A percentile compares a stretch with the other conserved stretches of the same genome.
Evolutionary conservation across 2,888 invertebrate species (phyloP).

Genomic region (Cerceris ruficornis): DNA sequence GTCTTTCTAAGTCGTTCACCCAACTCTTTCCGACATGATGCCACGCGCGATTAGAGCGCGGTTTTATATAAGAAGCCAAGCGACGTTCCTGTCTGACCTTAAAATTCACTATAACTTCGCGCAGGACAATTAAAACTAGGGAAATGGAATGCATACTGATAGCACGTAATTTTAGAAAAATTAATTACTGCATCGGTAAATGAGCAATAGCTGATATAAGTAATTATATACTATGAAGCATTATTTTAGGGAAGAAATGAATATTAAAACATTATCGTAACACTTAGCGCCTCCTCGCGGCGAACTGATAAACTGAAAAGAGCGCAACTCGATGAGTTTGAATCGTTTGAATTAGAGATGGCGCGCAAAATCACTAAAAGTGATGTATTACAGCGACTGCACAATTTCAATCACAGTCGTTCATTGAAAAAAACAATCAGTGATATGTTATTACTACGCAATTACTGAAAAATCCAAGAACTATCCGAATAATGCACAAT

Average conservation of each 20-base stretch:
- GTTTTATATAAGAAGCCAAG: not conserved
- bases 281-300: not conserved
- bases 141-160: not conserved
- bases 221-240: no score
- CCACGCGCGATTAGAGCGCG: conserved; percentile 7
- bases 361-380: no score
- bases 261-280: not conserved
- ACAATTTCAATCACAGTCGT: no score
- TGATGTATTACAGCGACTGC: no score
- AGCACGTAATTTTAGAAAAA: not conserved
- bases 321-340: not conserved
- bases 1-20: not conserved
- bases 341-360: not conserved
- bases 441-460: no score
- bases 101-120: not conserved
- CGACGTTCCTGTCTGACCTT: not conserved
- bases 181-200: no score
- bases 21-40: not conserved
- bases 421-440: no score
- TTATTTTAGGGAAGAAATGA: no score
- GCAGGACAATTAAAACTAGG: not conserved
- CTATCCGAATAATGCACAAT: no score
- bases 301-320: not conserved
- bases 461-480: no score
- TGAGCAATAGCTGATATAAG: no score